phyloP scores from a whole-genome alignment of 53 echinoderm and acorn worm genomes.

The Echinometra lucunter region DNA sequence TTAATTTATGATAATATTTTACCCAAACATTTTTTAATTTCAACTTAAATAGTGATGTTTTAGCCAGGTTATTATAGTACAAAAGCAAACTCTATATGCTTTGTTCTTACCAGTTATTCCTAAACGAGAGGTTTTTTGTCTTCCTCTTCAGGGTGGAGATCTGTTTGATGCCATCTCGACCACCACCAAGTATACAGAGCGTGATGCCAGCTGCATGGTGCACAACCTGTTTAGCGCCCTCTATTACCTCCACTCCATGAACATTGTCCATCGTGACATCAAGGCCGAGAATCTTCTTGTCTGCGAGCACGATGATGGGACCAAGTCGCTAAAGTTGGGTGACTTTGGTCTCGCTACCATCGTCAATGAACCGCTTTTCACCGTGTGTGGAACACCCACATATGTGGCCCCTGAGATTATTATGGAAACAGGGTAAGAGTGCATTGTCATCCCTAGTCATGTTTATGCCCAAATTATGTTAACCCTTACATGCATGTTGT shows the following conservation, averaged over 20 bases:
- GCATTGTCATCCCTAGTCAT: too few relatives aligned
- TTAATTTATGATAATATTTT: too few relatives aligned
- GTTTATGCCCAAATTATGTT: too few relatives aligned
- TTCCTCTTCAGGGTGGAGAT: conserved; percentile 85
- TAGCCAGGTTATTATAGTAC: too few relatives aligned
- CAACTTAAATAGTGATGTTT: too few relatives aligned
- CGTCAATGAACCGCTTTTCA: conserved; percentile 87
- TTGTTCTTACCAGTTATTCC: too few relatives aligned
- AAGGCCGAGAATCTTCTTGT: conserved; percentile 98
- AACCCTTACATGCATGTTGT: too few relatives aligned
- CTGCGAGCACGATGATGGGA: conserved; percentile 94
- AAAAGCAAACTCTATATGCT: too few relatives aligned
- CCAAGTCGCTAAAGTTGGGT: conserved; percentile 96
- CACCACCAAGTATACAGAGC: conserved; percentile 97
- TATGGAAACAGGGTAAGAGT: conserved; percentile 92
- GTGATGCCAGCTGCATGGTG: conserved; percentile 98
- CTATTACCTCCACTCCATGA: conserved; percentile 93
- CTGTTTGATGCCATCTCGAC: conserved; percentile 96
- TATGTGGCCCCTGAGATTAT: conserved; percentile 99
- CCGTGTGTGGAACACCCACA: conserved; percentile 98
- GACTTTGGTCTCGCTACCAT: conserved; percentile 97
- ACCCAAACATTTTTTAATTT: too few relatives aligned
- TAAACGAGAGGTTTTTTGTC: not conserved
- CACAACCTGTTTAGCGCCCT: conserved; percentile 96
- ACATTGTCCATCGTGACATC: conserved; percentile 97